Percentiles rank a stretch among this genome's conserved stretches.
These are phyloP conservation scores for Boloria selene DNA, from an alignment of 2,888 invertebrate species.

Conservation along the genomic window DNA sequence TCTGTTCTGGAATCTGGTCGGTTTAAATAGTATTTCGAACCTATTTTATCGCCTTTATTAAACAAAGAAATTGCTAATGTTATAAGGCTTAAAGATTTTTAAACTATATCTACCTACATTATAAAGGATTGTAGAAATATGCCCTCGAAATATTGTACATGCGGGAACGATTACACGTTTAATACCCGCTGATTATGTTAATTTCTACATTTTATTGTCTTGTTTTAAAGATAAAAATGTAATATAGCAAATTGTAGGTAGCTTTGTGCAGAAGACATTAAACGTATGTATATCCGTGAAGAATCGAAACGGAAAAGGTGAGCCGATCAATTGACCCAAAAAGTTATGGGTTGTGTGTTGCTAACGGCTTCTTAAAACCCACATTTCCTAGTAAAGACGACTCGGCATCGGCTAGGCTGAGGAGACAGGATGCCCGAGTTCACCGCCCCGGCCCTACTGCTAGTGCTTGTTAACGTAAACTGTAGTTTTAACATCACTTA, in stretches of 20 bases:
- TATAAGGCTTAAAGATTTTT: background rate
- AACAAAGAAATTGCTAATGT: background rate
- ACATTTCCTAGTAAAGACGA: conserved; percentile 74
- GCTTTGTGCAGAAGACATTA: conserved; percentile 12
- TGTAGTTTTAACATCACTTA: conserved; percentile 56
- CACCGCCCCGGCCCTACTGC: conserved; percentile 59
- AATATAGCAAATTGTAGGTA: background rate
- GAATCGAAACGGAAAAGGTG: conserved; percentile 51
- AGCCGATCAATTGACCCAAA: conserved; percentile 65
- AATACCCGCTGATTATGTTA: conserved; percentile 71
- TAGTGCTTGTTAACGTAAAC: conserved; percentile 63
- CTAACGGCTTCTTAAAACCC: conserved; percentile 75
- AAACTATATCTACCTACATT: conserved; percentile 19
- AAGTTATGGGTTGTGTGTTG: conserved; percentile 65
- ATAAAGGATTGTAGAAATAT: conserved; percentile 53
- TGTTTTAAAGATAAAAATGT: conserved; percentile 12
- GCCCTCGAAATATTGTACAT: conserved; percentile 65
- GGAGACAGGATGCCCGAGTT: conserved; percentile 77
- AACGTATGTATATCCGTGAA: conserved; percentile 26
- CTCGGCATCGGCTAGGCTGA: conserved; percentile 63
- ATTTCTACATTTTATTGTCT: conserved; percentile 43
- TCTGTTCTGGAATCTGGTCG: too few species aligned
- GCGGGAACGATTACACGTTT: conserved; percentile 67
- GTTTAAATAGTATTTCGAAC: too few species aligned
- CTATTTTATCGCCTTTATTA: too few species aligned